Percentiles rank a stretch among this genome's conserved stretches.
Conservation (phyloP, 2,888 invertebrate species). For the Emmelina monodactyla region DNA sequence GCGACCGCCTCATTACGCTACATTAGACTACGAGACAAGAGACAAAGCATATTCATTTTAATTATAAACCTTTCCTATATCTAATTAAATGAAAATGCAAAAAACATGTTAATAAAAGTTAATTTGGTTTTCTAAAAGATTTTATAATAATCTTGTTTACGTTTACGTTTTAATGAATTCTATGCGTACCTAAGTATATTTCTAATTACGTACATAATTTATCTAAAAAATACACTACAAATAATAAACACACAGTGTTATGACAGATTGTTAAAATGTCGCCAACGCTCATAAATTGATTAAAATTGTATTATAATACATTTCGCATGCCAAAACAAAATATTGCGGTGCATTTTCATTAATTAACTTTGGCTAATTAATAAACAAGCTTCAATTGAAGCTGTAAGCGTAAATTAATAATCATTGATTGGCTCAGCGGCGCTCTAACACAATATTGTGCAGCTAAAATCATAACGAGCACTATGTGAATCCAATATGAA, state of each 20-base stretch:
- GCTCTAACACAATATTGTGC: slow-evolving; percentile 18
- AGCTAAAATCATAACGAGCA: slow-evolving; percentile 1
- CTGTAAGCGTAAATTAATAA: slow-evolving; percentile 52
- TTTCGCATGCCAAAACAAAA: slow-evolving; percentile 10
- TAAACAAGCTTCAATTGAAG: slow-evolving; percentile 33
- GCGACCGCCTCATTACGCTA: slow-evolving; percentile 59
- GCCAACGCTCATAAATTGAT: slow-evolving; percentile 1
- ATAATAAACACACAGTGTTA: too few relatives aligned
- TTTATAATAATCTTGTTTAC: too few relatives aligned
- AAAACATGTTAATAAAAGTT: too few relatives aligned
- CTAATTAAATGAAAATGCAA: too few relatives aligned
- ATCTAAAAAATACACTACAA: too few relatives aligned
- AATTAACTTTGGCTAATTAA: slow-evolving; percentile 54
- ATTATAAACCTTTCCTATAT: slow-evolving; percentile 56
- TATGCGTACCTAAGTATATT: too few relatives aligned
- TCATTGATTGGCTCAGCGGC: slow-evolving; percentile 30
- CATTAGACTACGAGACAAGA: slow-evolving; percentile 54
- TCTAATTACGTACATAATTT: too few relatives aligned
- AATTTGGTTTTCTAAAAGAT: too few relatives aligned
- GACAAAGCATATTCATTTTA: slow-evolving; percentile 61
- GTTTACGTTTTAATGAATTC: too few relatives aligned
- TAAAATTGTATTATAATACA: background rate
- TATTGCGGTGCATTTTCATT: slow-evolving; percentile 32
- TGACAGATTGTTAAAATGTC: too few relatives aligned
- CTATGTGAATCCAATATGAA: background rate